Evolutionary conservation across 1,140 invertebrate species (phyloP).

Genomic region (Tetramorium parvispinum): DNA sequence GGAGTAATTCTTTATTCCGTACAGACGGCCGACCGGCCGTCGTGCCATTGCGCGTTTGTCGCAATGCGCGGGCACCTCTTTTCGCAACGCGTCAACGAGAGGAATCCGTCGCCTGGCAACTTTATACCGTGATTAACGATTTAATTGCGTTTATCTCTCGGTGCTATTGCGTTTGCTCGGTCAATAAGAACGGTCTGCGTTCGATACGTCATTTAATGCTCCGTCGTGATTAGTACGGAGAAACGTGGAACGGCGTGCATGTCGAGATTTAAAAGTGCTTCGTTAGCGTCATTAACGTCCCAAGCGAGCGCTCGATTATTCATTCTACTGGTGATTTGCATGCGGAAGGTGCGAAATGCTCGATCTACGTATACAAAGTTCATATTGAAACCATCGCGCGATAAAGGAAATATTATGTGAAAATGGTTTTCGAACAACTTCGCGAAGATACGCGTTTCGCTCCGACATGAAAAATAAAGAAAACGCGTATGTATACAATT

Average conservation of each 20-base stretch:
- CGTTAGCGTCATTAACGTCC: background rate
- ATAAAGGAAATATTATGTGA: background rate
- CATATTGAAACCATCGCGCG: background rate
- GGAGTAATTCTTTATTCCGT: constrained; percentile 28
- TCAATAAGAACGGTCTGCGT: background rate
- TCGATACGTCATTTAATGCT: background rate
- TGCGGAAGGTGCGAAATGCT: background rate
- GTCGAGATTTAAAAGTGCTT: background rate
- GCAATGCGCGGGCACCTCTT: background rate
- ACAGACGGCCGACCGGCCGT: background rate
- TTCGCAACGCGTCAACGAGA: background rate
- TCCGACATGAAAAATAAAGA: background rate
- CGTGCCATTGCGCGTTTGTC: background rate
- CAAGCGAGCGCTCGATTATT: background rate
- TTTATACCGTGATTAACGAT: background rate
- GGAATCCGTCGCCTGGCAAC: background rate
- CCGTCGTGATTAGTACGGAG: background rate
- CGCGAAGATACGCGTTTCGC: background rate
- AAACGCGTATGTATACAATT: background rate
- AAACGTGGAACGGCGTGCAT: background rate
- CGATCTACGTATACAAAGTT: background rate
- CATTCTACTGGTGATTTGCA: background rate
- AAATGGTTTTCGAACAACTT: background rate
- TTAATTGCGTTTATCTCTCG: background rate
- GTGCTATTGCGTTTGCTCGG: too few species aligned